Evolutionary conservation across 2,888 invertebrate genomes (phyloP).

Genomic region (Marronus borbonicus): DNA sequence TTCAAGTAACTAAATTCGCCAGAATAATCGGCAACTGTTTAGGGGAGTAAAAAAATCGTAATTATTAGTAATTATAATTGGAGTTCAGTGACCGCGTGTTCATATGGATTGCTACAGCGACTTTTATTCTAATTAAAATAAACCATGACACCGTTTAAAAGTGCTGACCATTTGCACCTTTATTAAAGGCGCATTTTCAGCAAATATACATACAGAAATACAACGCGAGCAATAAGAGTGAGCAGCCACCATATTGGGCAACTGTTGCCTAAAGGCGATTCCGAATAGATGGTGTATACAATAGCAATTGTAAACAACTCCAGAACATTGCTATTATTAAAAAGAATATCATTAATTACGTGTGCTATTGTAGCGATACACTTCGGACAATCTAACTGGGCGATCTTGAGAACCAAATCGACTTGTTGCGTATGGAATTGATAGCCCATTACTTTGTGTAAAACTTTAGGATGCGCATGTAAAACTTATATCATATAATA

Average conservation of each 20-base stretch:
- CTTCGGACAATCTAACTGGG: constrained; percentile 26
- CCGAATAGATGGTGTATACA: constrained; percentile 4
- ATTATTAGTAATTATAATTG: constrained; percentile 12
- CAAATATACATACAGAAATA: constrained; percentile 27
- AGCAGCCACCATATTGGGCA: constrained; percentile 27
- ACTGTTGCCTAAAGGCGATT: background rate
- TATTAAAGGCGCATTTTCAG: constrained; percentile 35
- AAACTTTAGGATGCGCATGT: too few species aligned
- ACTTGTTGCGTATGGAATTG: background rate
- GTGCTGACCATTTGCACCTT: constrained; percentile 33
- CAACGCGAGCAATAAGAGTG: constrained; percentile 2
- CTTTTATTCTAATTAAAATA: constrained; percentile 47
- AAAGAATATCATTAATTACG: constrained; percentile 20
- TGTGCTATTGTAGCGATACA: constrained; percentile 12
- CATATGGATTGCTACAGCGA: constrained; percentile 11
- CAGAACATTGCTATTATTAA: constrained; percentile 21
- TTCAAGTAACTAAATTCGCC: background rate
- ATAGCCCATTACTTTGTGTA: background rate
- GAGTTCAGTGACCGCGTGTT: constrained; percentile 30
- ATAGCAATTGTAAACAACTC: background rate
- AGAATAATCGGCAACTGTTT: background rate
- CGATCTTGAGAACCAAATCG: background rate
- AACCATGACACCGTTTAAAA: constrained; percentile 49
- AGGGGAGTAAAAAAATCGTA: background rate
- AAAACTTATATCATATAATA: too few species aligned